Conservation (phyloP, 92 coral and sea anemone species). For the Palythoa grandis region DNA sequence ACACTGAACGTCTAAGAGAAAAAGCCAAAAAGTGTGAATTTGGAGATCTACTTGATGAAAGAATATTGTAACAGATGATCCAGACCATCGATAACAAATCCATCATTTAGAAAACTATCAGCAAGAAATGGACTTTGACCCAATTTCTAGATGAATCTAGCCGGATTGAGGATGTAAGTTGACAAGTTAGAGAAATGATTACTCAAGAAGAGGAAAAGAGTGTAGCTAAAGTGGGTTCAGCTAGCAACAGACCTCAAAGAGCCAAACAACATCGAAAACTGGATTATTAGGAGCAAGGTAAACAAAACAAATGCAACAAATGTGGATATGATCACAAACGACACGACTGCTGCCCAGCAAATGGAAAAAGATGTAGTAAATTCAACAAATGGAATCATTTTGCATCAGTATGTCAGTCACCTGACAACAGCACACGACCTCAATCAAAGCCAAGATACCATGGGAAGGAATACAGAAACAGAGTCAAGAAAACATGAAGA, state of each 20-base stretch:
- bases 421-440: neutral
- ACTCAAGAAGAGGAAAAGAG: too few relatives aligned
- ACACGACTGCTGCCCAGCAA: neutral
- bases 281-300: too few relatives aligned
- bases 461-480: neutral
- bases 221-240: too few relatives aligned
- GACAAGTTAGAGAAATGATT: conserved; percentile 24
- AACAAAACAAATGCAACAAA: neutral
- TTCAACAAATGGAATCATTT: conserved; percentile 5
- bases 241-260: too few relatives aligned
- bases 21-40: conserved; percentile 54
- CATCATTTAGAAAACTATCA: conserved; percentile 65
- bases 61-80: conserved; percentile 62
- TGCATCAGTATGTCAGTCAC: neutral
- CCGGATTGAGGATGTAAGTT: conserved; percentile 55
- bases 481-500: neutral
- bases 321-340: neutral
- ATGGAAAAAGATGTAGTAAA: neutral
- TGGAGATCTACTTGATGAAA: conserved; percentile 49
- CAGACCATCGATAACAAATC: conserved; percentile 29
- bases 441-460: neutral
- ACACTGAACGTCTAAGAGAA: conserved; percentile 25
- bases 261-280: too few relatives aligned
- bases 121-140: conserved; percentile 60
- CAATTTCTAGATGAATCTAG: conserved; percentile 60